phyloP scores from a whole-genome alignment of 2,113 vertebrate genomes.

The Toxotes jaculatrix region DNA sequence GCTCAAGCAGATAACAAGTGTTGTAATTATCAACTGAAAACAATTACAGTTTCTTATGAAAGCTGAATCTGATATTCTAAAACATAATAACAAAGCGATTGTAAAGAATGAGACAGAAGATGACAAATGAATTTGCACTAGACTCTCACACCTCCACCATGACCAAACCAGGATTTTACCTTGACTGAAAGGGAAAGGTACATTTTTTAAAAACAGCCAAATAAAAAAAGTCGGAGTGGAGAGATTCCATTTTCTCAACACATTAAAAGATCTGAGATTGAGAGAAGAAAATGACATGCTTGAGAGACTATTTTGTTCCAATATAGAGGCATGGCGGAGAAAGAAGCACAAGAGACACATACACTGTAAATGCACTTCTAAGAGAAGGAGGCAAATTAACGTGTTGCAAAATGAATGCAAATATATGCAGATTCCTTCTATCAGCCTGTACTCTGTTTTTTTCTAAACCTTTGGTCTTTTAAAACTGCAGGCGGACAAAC shows the following conservation, averaged over 20 bases:
- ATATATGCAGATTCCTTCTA: slow-evolving; percentile 84
- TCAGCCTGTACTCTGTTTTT: slow-evolving; percentile 64
- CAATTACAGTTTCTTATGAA: slow-evolving; percentile 18
- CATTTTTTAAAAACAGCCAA: slow-evolving; percentile 38
- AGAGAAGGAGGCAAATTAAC: slow-evolving; percentile 80
- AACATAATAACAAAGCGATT: slow-evolving; percentile 15
- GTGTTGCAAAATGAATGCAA: slow-evolving; percentile 82
- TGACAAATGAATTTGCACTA: neutral
- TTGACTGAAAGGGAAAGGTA: slow-evolving; percentile 24
- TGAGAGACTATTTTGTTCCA: slow-evolving; percentile 55
- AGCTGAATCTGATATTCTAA: slow-evolving; percentile 5
- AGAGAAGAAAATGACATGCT: slow-evolving; percentile 53
- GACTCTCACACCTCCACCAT: neutral
- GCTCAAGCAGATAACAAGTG: neutral
- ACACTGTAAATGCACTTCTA: slow-evolving; percentile 69
- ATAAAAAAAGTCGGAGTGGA: slow-evolving; percentile 55
- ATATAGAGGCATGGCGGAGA: slow-evolving; percentile 44
- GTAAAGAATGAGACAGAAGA: neutral
- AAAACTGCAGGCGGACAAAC: slow-evolving; percentile 84
- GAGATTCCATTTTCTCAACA: slow-evolving; percentile 42
- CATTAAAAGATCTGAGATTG: slow-evolving; percentile 68
- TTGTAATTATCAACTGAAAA: slow-evolving; percentile 1
- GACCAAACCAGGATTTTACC: slow-evolving; percentile 26
- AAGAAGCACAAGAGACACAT: slow-evolving; percentile 45
- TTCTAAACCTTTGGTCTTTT: slow-evolving; percentile 80